Evolutionary conservation across 2,113 vertebrate genomes (phyloP).

Genomic region (Perca flavescens): DNA sequence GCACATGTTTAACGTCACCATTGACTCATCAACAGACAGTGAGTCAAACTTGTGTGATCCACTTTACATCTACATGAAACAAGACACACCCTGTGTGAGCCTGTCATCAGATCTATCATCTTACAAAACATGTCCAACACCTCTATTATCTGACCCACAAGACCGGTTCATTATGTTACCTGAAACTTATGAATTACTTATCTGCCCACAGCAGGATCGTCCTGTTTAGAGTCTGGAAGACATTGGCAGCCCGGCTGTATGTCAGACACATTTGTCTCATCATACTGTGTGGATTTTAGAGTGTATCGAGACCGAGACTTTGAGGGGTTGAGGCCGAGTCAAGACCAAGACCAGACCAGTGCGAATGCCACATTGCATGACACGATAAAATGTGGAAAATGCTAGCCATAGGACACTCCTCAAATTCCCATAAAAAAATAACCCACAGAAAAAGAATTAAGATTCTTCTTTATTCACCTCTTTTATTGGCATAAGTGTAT

Average conservation of each 20-base stretch:
- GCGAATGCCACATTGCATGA: too few species aligned
- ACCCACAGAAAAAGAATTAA: too few species aligned
- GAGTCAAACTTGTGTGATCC: neutral
- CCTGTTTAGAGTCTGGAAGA: neutral
- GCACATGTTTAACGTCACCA: neutral
- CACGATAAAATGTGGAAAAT: too few species aligned
- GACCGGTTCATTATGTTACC: conserved; percentile 13
- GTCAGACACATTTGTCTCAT: neutral
- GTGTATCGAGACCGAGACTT: too few species aligned
- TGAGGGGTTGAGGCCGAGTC: too few species aligned
- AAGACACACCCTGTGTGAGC: neutral
- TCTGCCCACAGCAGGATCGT: conserved; percentile 6
- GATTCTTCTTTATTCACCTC: too few species aligned
- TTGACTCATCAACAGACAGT: neutral
- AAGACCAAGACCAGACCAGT: too few species aligned
- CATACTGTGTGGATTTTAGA: neutral
- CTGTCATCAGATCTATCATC: neutral
- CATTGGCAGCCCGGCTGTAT: too few species aligned
- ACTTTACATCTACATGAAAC: neutral
- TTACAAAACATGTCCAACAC: neutral
- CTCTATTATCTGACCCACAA: neutral
- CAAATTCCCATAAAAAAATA: too few species aligned
- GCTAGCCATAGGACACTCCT: too few species aligned
- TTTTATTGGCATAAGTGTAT: too few species aligned
- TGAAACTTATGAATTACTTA: conserved; percentile 21